Conservation (phyloP, 2,888 invertebrate species). For the Tenodera sinensis region DNA sequence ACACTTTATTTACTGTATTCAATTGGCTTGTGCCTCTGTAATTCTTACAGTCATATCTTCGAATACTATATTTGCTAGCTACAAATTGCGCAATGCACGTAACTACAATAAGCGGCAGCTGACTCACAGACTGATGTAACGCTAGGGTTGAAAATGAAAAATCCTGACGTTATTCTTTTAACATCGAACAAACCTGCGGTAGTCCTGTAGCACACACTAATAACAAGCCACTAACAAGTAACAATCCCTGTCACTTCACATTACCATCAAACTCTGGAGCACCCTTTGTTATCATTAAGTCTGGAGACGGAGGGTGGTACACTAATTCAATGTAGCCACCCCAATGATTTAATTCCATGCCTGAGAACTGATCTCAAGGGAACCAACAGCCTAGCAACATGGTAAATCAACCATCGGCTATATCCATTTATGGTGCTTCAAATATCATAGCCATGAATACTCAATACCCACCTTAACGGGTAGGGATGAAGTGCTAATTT, state of each 20-base stretch:
- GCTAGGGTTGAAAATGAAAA: too few relatives aligned
- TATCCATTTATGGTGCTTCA: neutral
- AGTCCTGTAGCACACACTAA: neutral
- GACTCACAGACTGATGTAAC: too few relatives aligned
- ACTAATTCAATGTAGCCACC: slow-evolving; percentile 16
- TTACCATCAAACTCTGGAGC: slow-evolving; percentile 6
- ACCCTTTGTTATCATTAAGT: slow-evolving; percentile 15
- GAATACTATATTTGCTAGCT: too few relatives aligned
- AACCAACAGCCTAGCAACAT: neutral
- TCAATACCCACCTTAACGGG: too few relatives aligned
- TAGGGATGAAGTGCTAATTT: too few relatives aligned
- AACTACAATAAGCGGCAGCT: too few relatives aligned
- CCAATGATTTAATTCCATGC: slow-evolving; percentile 16
- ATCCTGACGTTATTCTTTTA: neutral
- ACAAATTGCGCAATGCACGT: too few relatives aligned
- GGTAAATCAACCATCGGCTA: neutral
- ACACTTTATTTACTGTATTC: too few relatives aligned
- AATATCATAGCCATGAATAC: too few relatives aligned
- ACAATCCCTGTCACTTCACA: slow-evolving; percentile 14
- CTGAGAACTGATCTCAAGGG: neutral
- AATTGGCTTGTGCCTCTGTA: too few relatives aligned
- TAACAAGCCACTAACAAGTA: slow-evolving; percentile 16
- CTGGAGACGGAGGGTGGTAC: neutral
- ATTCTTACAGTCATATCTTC: too few relatives aligned
- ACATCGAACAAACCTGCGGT: neutral